A percentile compares a stretch with the other conserved stretches of the same genome.
Conservation (phyloP, 2,113 vertebrate genomes). For the Notarius lentiginosus region DNA sequence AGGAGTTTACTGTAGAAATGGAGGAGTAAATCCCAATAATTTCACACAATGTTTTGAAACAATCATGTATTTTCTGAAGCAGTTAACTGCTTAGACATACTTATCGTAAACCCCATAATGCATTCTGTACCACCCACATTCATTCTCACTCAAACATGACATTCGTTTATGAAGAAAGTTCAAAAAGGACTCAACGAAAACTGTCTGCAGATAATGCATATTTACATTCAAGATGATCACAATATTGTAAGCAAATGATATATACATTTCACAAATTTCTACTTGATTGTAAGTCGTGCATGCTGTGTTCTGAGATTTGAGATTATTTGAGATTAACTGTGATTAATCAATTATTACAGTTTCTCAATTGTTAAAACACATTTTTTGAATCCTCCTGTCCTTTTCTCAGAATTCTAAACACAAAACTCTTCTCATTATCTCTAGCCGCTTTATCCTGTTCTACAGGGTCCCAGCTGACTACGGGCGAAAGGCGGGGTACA, state of each 20-base stretch:
- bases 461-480: too few species aligned
- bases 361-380: too few species aligned
- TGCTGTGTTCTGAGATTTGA: neutral
- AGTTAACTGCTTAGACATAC: neutral
- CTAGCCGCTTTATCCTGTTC: too few species aligned
- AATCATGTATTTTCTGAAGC: neutral
- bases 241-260: neutral
- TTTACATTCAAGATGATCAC: neutral
- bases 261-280: neutral
- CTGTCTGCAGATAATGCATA: neutral
- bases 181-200: too few species aligned
- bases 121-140: neutral
- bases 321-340: neutral
- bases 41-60: neutral
- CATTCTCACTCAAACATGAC: neutral
- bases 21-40: neutral
- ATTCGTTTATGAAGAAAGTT: conserved; percentile 5
- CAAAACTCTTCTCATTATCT: too few species aligned
- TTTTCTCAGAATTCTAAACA: too few species aligned
- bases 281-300: neutral
- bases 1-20: neutral
- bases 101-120: neutral
- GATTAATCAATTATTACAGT: neutral
- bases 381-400: too few species aligned
- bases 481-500: too few species aligned